Conservation (phyloP, 2,797 vertebrate genomes). For the Falco columbarius region DNA sequence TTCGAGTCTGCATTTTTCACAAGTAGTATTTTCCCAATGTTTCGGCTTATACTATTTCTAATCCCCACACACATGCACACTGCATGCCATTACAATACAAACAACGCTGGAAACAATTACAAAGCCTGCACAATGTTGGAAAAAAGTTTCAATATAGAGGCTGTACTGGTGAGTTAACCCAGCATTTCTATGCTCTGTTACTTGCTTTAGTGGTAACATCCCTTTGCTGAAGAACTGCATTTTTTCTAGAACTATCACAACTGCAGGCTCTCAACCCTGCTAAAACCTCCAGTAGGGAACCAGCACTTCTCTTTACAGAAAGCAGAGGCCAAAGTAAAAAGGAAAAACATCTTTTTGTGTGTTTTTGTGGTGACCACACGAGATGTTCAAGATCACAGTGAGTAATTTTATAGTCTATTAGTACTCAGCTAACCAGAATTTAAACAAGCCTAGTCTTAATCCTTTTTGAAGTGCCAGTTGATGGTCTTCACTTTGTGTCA, state of each 20-base stretch:
- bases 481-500: not conserved
- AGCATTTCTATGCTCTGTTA: not conserved
- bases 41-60: not conserved
- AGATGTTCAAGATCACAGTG: not conserved
- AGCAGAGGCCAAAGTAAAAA: not conserved
- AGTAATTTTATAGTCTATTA: not conserved
- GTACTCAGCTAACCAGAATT: not conserved
- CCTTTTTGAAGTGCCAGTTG: not conserved
- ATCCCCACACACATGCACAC: fast-evolving
- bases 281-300: not conserved
- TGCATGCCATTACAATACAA: not conserved
- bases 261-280: not conserved
- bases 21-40: not conserved
- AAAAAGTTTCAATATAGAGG: not conserved
- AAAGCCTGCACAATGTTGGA: not conserved
- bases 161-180: not conserved
- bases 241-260: not conserved
- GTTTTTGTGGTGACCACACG: not conserved
- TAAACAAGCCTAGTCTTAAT: not conserved
- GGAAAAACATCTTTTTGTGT: not conserved
- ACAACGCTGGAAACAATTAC: not conserved
- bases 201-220: not conserved
- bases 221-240: not conserved
- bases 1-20: not conserved
- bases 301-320: not conserved